Evolutionary conservation across 1,140 invertebrate species (phyloP), one percentile per base, ranked within the genome.

Genomic region (Aleiodes sp.): DNA sequence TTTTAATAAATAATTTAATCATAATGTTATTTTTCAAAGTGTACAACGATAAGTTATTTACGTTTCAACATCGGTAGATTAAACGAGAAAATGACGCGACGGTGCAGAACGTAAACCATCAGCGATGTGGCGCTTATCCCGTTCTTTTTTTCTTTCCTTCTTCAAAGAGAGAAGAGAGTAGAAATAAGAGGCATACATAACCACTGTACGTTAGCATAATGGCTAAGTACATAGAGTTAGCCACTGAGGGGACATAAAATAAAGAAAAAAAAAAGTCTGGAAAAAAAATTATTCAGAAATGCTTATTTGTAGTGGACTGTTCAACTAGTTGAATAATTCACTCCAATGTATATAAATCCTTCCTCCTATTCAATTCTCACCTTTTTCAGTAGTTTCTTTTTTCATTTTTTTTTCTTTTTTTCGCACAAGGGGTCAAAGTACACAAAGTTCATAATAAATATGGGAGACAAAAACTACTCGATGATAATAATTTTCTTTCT

Each of bases 211-310:
- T 62, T 57, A 35, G 28, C 39, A 61, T 66, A 66, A 70, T 70
- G 64, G 56, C 64, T 70, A 62, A 70, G 57, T 70, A 66, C 70
- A 70, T 46, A 70, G 39, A 70, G 33, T 16, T n/a, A 60, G 16
- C 26, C 37, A 41, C 37, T n/a, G 37, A 31, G 39, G 39, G 52
- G 41, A 46, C 43, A 52, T 52, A 21, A 52, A 52, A 52, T 16
- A 52, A 21, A 52, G 21, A 24, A 16, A 24, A 52, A 52, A 21
- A 52, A 52, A 52, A 52, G n/a, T n/a, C n/a, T n/a, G n/a, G n/a
- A n/a, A n/a, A n/a, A n/a, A n/a, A n/a, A n/a, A n/a, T n/a, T 52
- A 52, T 52, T 21, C 16, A 24, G 41, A 19, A 46, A 52, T 52
- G 46, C 46, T 52, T 52, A 52, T 52, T 52, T 24, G 21, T 52